Conservation (phyloP, 1,140 invertebrate genomes). For the Anoplophora glabripennis region DNA sequence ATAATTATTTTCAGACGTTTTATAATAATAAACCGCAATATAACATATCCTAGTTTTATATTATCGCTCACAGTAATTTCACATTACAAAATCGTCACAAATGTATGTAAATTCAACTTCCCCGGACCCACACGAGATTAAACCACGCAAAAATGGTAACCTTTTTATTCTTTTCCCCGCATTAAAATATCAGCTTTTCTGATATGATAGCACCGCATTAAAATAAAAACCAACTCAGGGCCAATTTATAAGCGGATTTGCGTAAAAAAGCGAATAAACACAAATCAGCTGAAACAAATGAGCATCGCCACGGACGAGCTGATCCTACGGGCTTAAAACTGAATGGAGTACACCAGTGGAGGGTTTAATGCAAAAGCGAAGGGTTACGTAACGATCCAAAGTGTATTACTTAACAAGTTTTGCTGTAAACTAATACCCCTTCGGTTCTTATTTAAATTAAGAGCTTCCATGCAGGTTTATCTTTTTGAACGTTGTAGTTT, state of each 20-base stretch:
- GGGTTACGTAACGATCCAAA: no score
- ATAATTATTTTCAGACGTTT: no score
- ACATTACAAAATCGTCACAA: no score
- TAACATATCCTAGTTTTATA: no score
- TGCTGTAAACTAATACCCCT: no score
- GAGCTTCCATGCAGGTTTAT: background rate
- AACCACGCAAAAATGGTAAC: slow-evolving; percentile 16
- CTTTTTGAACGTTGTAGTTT: no score
- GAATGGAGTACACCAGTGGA: slow-evolving; percentile 10
- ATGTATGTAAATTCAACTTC: no score
- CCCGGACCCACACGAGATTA: slow-evolving; percentile 16
- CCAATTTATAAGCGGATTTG: slow-evolving; percentile 38
- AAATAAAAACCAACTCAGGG: slow-evolving; percentile 35
- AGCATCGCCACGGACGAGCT: slow-evolving; percentile 24
- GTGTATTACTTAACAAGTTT: no score
- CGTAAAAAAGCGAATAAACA: slow-evolving; percentile 33
- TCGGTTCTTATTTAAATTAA: no score
- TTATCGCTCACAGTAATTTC: no score
- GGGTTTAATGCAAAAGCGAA: background rate
- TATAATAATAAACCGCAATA: no score
- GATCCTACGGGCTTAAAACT: slow-evolving; percentile 34
- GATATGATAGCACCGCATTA: slow-evolving; percentile 34
- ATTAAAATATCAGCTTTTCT: slow-evolving; percentile 36
- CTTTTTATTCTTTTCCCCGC: slow-evolving; percentile 30
- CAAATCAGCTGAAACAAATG: slow-evolving; percentile 42